Evolutionary conservation across 2,113 vertebrate genomes (phyloP), one percentile per base, ranked within the genome.

Genomic region (Periophthalmodon schlosseri): DNA sequence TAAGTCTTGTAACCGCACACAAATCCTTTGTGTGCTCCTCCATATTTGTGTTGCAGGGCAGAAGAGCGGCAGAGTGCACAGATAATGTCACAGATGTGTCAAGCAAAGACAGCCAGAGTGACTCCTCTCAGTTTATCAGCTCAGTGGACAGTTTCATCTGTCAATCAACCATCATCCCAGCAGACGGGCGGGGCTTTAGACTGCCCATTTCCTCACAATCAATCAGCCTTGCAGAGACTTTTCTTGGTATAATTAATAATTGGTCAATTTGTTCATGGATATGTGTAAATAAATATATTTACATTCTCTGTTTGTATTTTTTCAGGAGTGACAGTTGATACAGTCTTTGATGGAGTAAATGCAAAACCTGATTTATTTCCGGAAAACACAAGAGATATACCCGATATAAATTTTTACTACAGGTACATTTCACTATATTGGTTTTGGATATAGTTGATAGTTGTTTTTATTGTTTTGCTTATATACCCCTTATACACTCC

Each of bases 381-480:
- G 5, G 79, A 86, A 36, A 88, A 92, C 70, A 72, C 88, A 28
- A 93, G 82, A 57, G 93, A 92, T 80, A 74, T 95, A 78, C 94
- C 93, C 0, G 96, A 99, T 78, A 93, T 99, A n/a, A 93, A 96
- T 92, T 99, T 97, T 92, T 99, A 95, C 94, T 99, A 96, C 91
- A 96, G 96, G 97, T 99, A 92, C 85, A 66, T 60, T 60, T 21
- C 4, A 6, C 58, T n/a, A 12, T 13, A 65, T 10, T 28, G 57
- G 3, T 5, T n/a, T 34, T 18, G 6, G 8, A 6, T 13, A 5
- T 34, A 23, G 6, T 16, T 5, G 5, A 14, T 13, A 28, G 1
- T 49, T 9, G 1, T 5, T 44, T 9, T 46, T 11, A 54, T 24
- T 20, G 33, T 20, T 50, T 34, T 3, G 46, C 21, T 54, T 7